Evolutionary conservation across 2,113 vertebrate species (phyloP).

Genomic region (Pollimyrus isidori): DNA sequence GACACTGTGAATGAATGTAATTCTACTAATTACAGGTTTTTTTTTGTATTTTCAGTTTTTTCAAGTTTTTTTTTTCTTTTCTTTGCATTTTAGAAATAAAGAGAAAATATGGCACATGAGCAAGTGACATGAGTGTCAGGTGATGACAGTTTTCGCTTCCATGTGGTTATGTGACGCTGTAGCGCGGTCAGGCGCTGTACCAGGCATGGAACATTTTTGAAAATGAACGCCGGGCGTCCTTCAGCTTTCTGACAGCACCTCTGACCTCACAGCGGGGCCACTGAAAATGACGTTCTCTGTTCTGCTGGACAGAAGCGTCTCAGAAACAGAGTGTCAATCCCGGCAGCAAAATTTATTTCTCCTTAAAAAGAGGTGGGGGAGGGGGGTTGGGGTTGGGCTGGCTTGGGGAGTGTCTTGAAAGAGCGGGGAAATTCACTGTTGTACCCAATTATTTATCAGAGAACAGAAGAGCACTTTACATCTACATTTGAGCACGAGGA

Average conservation of each 20-base stretch:
- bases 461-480: slow-evolving; percentile 48
- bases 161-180: background rate
- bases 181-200: background rate
- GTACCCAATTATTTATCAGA: slow-evolving; percentile 57
- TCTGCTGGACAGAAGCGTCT: background rate
- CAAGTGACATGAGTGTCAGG: background rate
- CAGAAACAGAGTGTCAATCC: slow-evolving; percentile 34
- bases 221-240: slow-evolving; percentile 9
- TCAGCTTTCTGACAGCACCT: background rate
- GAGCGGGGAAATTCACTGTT: slow-evolving; percentile 35
- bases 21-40: background rate
- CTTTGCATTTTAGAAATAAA: background rate
- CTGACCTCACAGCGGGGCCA: slow-evolving; percentile 4
- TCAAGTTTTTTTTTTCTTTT: background rate
- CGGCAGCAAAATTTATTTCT: slow-evolving; percentile 47
- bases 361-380: background rate
- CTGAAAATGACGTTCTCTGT: background rate
- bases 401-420: slow-evolving; percentile 36
- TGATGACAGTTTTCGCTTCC: background rate
- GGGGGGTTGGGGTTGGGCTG: slow-evolving; percentile 19
- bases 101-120: background rate
- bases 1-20: background rate
- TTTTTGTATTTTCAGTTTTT: background rate
- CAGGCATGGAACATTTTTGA: background rate
- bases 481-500: slow-evolving; percentile 54